A percentile compares a stretch with the other conserved stretches of the same genome.
These are phyloP conservation scores for Acronicta psi DNA, from an alignment of 2,888 invertebrate genomes.

Conservation along the genomic window DNA sequence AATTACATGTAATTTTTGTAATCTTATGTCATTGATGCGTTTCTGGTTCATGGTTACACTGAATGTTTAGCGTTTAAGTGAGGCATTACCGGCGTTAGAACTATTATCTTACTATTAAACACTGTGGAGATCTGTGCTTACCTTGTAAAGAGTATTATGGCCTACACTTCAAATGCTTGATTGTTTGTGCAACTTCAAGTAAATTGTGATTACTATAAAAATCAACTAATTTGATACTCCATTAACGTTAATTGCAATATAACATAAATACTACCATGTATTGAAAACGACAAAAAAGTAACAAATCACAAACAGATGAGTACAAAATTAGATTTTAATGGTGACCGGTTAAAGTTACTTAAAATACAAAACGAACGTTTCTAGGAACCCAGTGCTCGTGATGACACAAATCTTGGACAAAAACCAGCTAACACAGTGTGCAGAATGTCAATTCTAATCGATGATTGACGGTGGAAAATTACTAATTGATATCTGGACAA, in stretches of 20 bases:
- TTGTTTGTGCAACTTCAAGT: background rate
- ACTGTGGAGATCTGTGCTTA: conserved; percentile 7
- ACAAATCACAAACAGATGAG: conserved; percentile 18
- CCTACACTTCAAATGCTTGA: conserved; percentile 1
- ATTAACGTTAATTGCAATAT: conserved; percentile 13
- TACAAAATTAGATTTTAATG: conserved; percentile 41
- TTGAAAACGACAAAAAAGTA: conserved; percentile 26
- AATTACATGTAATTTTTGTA: conserved; percentile 55
- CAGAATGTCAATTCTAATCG: conserved; percentile 32
- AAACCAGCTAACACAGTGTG: conserved; percentile 20
- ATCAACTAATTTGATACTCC: conserved; percentile 11
- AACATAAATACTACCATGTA: conserved; percentile 7
- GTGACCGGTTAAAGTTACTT: conserved; percentile 30
- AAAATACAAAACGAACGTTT: conserved; percentile 23
- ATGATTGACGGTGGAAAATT: conserved; percentile 28
- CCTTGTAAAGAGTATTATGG: conserved; percentile 15
- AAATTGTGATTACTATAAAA: background rate
- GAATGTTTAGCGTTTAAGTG: conserved; percentile 28
- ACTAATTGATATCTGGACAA: conserved; percentile 28
- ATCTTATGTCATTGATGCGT: conserved; percentile 57
- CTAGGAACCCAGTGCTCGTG: conserved; percentile 16
- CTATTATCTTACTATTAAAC: conserved; percentile 12
- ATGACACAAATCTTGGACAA: conserved; percentile 29
- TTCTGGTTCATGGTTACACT: conserved; percentile 53
- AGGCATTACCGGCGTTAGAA: conserved; percentile 33